These are phyloP conservation scores for Intellagama lesueurii DNA, from an alignment of 2,797 vertebrate genomes.

Conservation along the genomic window DNA sequence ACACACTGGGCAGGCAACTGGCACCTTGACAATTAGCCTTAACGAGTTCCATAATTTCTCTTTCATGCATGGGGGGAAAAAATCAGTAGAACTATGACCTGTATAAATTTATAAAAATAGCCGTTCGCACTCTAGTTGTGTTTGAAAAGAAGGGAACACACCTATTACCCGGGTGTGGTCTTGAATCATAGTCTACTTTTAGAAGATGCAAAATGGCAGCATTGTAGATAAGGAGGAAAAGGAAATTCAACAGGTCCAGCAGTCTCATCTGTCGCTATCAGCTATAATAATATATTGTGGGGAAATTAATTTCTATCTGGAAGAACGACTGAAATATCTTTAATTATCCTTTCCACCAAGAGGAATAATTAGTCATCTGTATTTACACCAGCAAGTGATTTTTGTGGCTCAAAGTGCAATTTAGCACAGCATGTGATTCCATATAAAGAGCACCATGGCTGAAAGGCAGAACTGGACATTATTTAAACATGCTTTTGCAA, in stretches of 20 bases:
- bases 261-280: background rate
- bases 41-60: too few relatives aligned
- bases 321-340: background rate
- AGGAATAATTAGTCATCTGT: background rate
- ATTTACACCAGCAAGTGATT: background rate
- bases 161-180: background rate
- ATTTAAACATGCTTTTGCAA: background rate
- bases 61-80: too few relatives aligned
- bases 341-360: background rate
- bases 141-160: background rate
- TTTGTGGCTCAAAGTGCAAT: background rate
- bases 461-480: background rate
- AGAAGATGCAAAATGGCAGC: background rate
- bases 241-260: background rate
- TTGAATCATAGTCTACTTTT: background rate
- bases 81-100: background rate
- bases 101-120: background rate
- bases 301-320: background rate
- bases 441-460: background rate
- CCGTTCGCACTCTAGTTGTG: background rate
- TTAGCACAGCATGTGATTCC: too few relatives aligned
- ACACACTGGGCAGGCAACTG: too few relatives aligned
- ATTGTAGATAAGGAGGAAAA: too few relatives aligned
- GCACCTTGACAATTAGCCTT: too few relatives aligned
- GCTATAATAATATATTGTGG: background rate